Evolutionary conservation across 2,797 vertebrate species (phyloP), one percentile per base, ranked within the genome.

Genomic region (Myotis vivesi): DNA sequence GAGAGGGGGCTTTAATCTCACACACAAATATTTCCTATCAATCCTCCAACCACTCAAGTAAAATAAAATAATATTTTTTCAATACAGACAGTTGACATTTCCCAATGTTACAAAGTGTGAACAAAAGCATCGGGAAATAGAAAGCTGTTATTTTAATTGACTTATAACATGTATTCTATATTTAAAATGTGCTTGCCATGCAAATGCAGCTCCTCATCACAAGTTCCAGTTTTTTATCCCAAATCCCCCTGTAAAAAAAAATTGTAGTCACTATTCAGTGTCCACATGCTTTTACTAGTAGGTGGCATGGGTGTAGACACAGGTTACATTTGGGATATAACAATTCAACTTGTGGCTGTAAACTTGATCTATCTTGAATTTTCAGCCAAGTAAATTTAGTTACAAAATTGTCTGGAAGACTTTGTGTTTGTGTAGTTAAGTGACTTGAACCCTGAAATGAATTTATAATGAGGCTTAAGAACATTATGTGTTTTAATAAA

Each of bases 61-160:
- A 90, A 96, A 90, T 49, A 55, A 93, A 95, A 83, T 46, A 25
- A 82, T 64, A 79, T 59, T 92, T 93, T 93, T 89, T 77, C 38
- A 87, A n/a, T 69, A 53, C 25, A 95, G 83, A 53, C 13, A 1
- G 33, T 41, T 79, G 57, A 89, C 28, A 62, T 71, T 53, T 94
- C 44, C 91, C 69, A 49, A 2, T 71, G 85, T 86, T 93, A 95
- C 85, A 86, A 90, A 68, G 85, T 93, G 36, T 92, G 75, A 96
- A 94, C 22, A 33, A 95, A 94, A 92, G 68, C 73, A 36, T 92
- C 87, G 77, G 68, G 81, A 95, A 95, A 59, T 62, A 84, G 57
- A 92, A 92, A 33, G 17, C 71, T 69, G 44, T 7, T 51, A 38
- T 76, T 77, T 94, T 94, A 88, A 89, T 88, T 80, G 38, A 95